A percentile compares a stretch with the other conserved stretches of the same genome.
These are phyloP conservation scores for Caenorhabditis sp. DNA, from an alignment of 2,888 invertebrate species.

Conservation along the genomic window DNA sequence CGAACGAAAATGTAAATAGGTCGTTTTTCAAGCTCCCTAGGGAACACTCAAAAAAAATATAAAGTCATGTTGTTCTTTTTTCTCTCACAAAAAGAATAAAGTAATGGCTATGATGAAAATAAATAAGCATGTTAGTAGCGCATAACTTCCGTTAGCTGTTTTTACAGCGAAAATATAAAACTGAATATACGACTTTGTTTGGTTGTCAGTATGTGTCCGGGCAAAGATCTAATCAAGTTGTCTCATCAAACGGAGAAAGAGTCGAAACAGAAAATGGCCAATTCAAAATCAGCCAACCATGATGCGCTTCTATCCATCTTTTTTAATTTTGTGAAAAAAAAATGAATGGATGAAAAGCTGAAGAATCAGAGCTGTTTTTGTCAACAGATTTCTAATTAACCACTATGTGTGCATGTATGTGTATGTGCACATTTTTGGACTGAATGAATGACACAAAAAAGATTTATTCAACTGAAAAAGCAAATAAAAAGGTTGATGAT, in stretches of 20 bases:
- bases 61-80: slow-evolving; percentile 3
- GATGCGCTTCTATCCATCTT: too few relatives aligned
- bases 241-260: not conserved
- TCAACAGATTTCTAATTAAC: not conserved
- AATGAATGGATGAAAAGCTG: not conserved
- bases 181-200: not conserved
- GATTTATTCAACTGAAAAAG: too few relatives aligned
- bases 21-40: slow-evolving; percentile 1
- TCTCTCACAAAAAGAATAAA: not conserved
- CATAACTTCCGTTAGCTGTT: not conserved
- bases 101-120: not conserved
- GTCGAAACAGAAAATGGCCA: not conserved
- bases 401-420: too few relatives aligned
- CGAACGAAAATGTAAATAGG: slow-evolving; percentile 6
- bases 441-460: too few relatives aligned
- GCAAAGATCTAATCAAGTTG: not conserved
- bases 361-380: not conserved
- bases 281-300: not conserved
- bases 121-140: not conserved
- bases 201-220: not conserved
- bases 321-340: not conserved
- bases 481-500: too few relatives aligned
- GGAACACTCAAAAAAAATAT: slow-evolving; percentile 2
- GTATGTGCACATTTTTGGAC: too few relatives aligned
- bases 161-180: not conserved